Evolutionary conservation across 2,888 invertebrate genomes (phyloP), one percentile per base, ranked within the genome.

Genomic region (Eristalis intricaria): DNA sequence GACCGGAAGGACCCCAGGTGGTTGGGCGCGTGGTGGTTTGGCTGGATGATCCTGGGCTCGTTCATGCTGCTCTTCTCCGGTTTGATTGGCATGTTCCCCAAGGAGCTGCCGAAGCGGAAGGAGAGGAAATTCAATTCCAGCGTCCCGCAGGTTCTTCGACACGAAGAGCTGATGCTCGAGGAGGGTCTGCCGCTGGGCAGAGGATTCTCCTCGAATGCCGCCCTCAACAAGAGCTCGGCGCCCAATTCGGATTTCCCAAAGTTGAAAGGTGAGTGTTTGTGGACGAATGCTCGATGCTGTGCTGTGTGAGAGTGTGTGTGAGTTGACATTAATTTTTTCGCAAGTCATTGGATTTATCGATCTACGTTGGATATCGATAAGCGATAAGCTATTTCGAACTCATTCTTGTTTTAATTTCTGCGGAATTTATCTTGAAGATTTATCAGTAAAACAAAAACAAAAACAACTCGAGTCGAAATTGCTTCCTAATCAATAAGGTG

Each of bases 21-120:
- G 96, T 91, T 93, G 89, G 96, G 96, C 23, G 96, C 96, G 11
- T 96, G 96, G 96, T 96, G 96, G 96, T 92, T 96, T n/a, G 96
- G 95, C 15, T 95, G 95, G 95, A 93, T 94, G 29, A 93, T 95
- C 40, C 88, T 93, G 11, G 93, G 93, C 13, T 90, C 92, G 0
- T 91, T 95, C 0, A 95, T 96, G 94, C 92, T 95, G 22, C 89
- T 95, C 23, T 94, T 95, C 83, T 94, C 95, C 0, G 90, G 95
- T 15, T 92, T 96, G 1, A 94, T 96, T 84, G 95, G 95, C 0
- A 93, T 95, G 90, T 96, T 96, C 89, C 96, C 96, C 81, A 92
- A 93, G 71, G 90, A 91, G 88, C 81, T 93, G 80, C 93, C 92
- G 2, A 92, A 91, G 66, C 79, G 71, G 1, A 89, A 89, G 19